phyloP scores from a whole-genome alignment of 2,888 invertebrate species.

The Ichneumoninae sp. region DNA sequence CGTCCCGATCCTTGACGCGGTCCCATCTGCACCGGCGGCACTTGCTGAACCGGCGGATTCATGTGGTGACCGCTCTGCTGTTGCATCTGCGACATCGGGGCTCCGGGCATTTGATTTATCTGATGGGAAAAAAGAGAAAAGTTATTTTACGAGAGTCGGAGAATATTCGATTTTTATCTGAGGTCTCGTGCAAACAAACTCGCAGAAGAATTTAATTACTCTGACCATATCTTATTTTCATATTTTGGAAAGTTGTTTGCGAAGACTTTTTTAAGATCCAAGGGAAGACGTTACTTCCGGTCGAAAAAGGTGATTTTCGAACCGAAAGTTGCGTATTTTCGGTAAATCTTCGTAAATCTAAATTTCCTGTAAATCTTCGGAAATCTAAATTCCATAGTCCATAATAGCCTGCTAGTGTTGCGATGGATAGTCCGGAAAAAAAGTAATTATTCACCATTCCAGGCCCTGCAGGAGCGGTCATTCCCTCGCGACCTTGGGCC shows the following conservation, averaged over 20 bases:
- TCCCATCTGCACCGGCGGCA: constrained; percentile 68
- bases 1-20: constrained; percentile 41
- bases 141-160: neutral
- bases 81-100: constrained; percentile 70
- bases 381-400: neutral
- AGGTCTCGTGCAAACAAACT: no score
- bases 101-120: constrained; percentile 74
- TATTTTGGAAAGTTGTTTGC: no score
- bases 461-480: constrained; percentile 77
- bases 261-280: no score
- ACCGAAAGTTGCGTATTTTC: neutral
- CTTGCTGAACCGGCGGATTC: constrained; percentile 59
- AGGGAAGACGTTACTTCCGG: no score
- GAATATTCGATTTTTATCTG: no score
- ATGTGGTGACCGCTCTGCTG: constrained; percentile 68
- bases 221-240: no score
- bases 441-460: constrained; percentile 76
- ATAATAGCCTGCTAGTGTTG: constrained; percentile 1
- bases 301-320: neutral
- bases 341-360: no score
- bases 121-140: constrained; percentile 48
- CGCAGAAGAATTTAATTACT: no score
- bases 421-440: constrained; percentile 10
- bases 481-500: constrained; percentile 75
- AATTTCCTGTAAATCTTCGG: no score